Conservation (phyloP, 2,888 invertebrate genomes). For the Tachina grossa region DNA sequence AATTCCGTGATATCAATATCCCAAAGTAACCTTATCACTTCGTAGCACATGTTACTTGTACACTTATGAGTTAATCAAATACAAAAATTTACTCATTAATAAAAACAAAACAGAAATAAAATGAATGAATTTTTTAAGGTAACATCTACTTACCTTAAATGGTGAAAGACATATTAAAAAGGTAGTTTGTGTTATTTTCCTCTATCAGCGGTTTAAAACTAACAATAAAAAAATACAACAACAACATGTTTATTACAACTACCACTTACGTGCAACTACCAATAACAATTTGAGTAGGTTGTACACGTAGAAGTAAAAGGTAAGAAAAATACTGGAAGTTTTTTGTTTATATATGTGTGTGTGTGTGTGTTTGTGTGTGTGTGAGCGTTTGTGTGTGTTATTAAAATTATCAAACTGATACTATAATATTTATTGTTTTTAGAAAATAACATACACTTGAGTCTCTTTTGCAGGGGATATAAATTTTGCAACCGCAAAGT, state of each 20-base stretch:
- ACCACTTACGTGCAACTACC: slow-evolving; percentile 54
- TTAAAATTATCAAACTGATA: slow-evolving; percentile 62
- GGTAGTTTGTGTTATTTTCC: slow-evolving; percentile 55
- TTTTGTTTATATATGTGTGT: slow-evolving; percentile 14
- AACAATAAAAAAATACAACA: slow-evolving; percentile 35
- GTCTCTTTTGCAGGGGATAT: neutral
- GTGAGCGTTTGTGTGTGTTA: slow-evolving; percentile 28
- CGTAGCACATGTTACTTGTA: neutral
- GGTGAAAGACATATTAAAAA: slow-evolving; percentile 59
- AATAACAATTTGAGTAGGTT: slow-evolving; percentile 62
- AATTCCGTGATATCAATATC: too few relatives aligned
- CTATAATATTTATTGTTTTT: slow-evolving; percentile 44
- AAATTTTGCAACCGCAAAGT: neutral
- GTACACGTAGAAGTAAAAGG: slow-evolving; percentile 30
- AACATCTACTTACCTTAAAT: slow-evolving; percentile 67
- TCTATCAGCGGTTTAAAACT: slow-evolving; percentile 42
- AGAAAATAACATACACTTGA: slow-evolving; percentile 8
- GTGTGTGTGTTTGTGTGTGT: neutral
- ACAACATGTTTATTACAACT: slow-evolving; percentile 50
- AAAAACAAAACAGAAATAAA: slow-evolving; percentile 33
- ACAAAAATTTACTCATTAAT: slow-evolving; percentile 37
- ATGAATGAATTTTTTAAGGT: slow-evolving; percentile 64
- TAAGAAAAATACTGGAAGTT: slow-evolving; percentile 33
- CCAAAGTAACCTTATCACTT: neutral
- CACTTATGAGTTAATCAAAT: slow-evolving; percentile 13